phyloP scores from a whole-genome alignment of 1,140 invertebrate species.

The Ephestia elutella region DNA sequence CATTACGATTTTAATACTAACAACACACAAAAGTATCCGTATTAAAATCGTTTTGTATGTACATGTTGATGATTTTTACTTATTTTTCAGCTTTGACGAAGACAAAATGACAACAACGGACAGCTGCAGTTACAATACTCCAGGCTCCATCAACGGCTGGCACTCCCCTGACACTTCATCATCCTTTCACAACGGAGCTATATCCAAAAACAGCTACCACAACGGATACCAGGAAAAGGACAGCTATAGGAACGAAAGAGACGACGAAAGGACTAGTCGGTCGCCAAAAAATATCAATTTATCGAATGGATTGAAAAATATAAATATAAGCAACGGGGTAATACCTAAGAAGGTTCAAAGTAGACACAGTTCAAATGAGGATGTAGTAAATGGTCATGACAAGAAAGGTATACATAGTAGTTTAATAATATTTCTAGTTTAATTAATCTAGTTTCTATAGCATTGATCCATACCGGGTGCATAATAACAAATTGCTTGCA shows the following conservation, averaged over 20 bases:
- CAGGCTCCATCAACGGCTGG: slow-evolving; percentile 71
- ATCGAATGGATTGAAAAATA: slow-evolving; percentile 58
- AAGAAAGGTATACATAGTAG: slow-evolving; percentile 48
- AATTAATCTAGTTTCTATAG: too few species aligned
- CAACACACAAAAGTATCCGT: too few species aligned
- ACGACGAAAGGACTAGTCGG: slow-evolving; percentile 46
- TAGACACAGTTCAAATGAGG: slow-evolving; percentile 55
- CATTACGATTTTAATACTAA: too few species aligned
- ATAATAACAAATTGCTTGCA: too few species aligned
- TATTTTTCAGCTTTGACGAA: slow-evolving; percentile 66
- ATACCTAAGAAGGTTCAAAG: slow-evolving; percentile 54
- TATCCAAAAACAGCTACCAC: slow-evolving; percentile 58
- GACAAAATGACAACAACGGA: slow-evolving; percentile 73
- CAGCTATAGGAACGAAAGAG: slow-evolving; percentile 45
- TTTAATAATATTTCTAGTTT: not conserved
- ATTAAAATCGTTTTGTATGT: too few species aligned
- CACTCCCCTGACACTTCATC: slow-evolving; percentile 62
- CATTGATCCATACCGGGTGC: too few species aligned
- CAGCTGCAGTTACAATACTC: slow-evolving; percentile 68
- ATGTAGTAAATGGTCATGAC: slow-evolving; percentile 55
- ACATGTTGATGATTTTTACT: not conserved
- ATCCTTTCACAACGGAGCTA: slow-evolving; percentile 61
- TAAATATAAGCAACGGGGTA: slow-evolving; percentile 63
- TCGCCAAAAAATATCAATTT: slow-evolving; percentile 68
- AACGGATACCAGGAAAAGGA: slow-evolving; percentile 59